A percentile compares a stretch with the other conserved stretches of the same genome.
Evolutionary conservation across 2,888 invertebrate genomes (phyloP).

Genomic region (Exephanes ischioxanthus): DNA sequence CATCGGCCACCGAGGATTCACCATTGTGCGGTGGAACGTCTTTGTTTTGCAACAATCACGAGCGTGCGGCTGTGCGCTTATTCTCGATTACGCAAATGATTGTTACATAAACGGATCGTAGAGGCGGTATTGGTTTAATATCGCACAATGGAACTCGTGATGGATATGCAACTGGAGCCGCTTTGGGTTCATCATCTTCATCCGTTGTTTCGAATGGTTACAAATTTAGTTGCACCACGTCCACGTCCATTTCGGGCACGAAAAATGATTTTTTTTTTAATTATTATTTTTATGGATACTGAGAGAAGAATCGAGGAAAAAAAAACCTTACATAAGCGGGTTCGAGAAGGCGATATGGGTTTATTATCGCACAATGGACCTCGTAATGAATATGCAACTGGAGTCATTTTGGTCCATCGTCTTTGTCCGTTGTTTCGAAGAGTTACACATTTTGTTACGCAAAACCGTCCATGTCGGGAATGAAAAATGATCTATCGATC

Average conservation of each 20-base stretch:
- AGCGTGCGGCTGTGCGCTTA: slow-evolving; percentile 6
- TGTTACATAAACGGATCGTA: slow-evolving; percentile 9
- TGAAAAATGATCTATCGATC: too few species aligned
- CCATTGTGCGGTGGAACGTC: slow-evolving; percentile 36
- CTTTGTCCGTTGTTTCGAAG: background rate
- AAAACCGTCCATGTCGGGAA: too few species aligned
- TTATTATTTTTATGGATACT: too few species aligned
- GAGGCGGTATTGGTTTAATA: slow-evolving; percentile 14
- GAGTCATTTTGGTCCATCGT: background rate
- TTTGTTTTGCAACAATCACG: slow-evolving; percentile 42
- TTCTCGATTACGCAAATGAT: slow-evolving; percentile 22
- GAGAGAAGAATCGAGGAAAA: too few species aligned
- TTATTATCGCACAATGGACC: background rate
- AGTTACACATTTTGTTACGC: too few species aligned
- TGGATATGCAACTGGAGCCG: background rate
- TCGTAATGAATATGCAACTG: background rate
- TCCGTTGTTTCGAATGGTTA: background rate
- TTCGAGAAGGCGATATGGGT: background rate
- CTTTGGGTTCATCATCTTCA: background rate
- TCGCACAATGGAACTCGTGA: background rate
- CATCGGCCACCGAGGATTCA: slow-evolving; percentile 3
- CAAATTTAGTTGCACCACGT: too few species aligned
- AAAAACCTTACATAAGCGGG: background rate
- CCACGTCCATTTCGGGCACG: too few species aligned
- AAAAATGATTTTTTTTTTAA: too few species aligned